A percentile compares a stretch with the other conserved stretches of the same genome.
phyloP scores from a whole-genome alignment of 2,113 vertebrate genomes.

The Myrmophylax atrothorax region DNA sequence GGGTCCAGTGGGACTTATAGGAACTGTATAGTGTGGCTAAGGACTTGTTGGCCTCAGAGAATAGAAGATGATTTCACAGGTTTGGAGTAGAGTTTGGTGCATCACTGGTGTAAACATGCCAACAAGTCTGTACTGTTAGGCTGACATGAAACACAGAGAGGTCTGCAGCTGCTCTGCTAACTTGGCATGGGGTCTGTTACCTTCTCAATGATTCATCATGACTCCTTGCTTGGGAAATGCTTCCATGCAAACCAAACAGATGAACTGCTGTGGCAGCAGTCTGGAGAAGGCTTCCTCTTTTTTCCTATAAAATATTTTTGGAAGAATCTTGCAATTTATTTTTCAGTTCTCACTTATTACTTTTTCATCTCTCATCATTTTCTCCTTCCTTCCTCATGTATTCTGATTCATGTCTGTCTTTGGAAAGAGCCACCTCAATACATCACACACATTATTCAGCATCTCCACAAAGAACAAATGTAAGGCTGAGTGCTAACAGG shows the following conservation, averaged over 20 bases:
- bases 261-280: neutral
- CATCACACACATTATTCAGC: neutral
- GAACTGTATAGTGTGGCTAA: neutral
- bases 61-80: neutral
- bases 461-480: neutral
- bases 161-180: neutral
- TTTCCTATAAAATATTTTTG: neutral
- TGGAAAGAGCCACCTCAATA: neutral
- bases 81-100: neutral
- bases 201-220: neutral
- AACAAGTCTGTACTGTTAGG: neutral
- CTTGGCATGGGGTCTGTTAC: neutral
- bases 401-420: neutral
- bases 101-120: fast-evolving
- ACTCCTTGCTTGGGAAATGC: neutral
- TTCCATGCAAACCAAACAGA: neutral
- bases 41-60: neutral
- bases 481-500: neutral
- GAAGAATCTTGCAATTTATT: neutral
- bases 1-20: neutral
- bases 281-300: neutral
- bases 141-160: neutral
- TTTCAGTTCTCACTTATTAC: neutral
- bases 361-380: neutral
- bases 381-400: neutral